These are phyloP conservation scores for Atherinomorus stipes DNA, from an alignment of 2,113 vertebrate species.

Conservation along the genomic window DNA sequence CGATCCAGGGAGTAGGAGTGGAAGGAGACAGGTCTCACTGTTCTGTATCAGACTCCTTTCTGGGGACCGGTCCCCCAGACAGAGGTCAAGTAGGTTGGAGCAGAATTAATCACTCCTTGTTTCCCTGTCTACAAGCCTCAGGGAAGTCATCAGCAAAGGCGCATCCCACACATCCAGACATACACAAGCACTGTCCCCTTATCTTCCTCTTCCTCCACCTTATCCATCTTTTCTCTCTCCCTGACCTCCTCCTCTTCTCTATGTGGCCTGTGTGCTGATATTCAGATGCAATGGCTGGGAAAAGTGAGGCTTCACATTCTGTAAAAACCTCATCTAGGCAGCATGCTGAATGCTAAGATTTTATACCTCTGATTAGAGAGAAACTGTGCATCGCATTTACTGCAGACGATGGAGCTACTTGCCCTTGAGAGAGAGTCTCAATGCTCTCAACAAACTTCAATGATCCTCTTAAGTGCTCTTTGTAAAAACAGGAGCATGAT, in stretches of 20 bases:
- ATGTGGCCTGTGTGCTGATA: slow-evolving; percentile 46
- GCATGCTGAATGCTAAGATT: slow-evolving; percentile 53
- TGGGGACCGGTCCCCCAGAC: slow-evolving; percentile 55
- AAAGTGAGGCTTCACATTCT: slow-evolving; percentile 42
- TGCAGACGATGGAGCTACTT: slow-evolving; percentile 42
- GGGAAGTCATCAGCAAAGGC: slow-evolving; percentile 58
- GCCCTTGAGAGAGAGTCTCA: slow-evolving; percentile 54
- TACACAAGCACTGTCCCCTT: slow-evolving; percentile 41
- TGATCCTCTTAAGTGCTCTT: slow-evolving; percentile 61
- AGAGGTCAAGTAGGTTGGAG: slow-evolving; percentile 70
- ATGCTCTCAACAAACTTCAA: slow-evolving; percentile 58
- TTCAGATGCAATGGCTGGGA: slow-evolving; percentile 51
- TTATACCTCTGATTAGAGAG: slow-evolving; percentile 60
- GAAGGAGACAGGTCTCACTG: slow-evolving; percentile 37
- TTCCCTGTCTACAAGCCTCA: slow-evolving; percentile 67
- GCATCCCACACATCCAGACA: slow-evolving; percentile 62
- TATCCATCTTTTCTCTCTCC: slow-evolving; percentile 61
- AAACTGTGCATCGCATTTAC: slow-evolving; percentile 16
- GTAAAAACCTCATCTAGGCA: slow-evolving; percentile 42
- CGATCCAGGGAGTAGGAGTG: slow-evolving; percentile 60
- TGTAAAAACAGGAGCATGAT: slow-evolving; percentile 57
- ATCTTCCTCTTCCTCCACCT: slow-evolving; percentile 55
- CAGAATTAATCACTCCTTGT: slow-evolving; percentile 82
- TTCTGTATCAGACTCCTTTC: slow-evolving; percentile 51
- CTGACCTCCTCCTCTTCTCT: slow-evolving; percentile 44